These are phyloP conservation scores for Pyrocoelia pectoralis DNA, from an alignment of 2,888 invertebrate genomes.

Conservation along the genomic window DNA sequence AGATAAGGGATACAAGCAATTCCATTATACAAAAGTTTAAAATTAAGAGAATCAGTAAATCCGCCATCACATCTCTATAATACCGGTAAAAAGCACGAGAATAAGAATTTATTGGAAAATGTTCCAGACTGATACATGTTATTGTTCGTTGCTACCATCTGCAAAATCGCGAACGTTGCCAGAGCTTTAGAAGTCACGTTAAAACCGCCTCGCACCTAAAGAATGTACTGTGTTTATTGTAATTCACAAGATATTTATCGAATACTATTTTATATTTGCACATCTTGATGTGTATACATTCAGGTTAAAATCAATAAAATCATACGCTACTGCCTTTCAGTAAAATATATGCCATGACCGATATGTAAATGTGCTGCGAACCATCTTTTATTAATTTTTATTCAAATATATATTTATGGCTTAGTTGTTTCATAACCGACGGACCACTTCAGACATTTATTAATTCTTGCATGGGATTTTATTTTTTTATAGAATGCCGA, in stretches of 20 bases:
- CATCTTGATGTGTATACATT: conserved; percentile 40
- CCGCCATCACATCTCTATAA: conserved; percentile 21
- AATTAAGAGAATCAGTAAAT: background rate
- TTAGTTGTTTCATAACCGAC: too few species aligned
- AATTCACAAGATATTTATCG: conserved; percentile 43
- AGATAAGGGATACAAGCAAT: background rate
- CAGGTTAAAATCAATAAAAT: conserved; percentile 13
- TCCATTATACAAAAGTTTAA: background rate
- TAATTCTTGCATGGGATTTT: too few species aligned
- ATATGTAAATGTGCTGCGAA: too few species aligned
- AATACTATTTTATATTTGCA: conserved; percentile 39
- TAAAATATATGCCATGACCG: conserved; percentile 3
- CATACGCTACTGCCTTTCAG: conserved; percentile 21
- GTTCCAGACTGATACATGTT: conserved; percentile 39
- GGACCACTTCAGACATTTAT: too few species aligned
- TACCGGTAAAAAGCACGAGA: conserved; percentile 12
- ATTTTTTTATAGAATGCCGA: too few species aligned
- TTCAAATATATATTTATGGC: background rate
- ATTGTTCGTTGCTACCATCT: conserved; percentile 49
- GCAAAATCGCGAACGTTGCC: conserved; percentile 38
- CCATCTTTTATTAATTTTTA: too few species aligned
- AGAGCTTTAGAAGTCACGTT: conserved; percentile 42
- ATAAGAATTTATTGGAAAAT: conserved; percentile 24
- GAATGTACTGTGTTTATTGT: conserved; percentile 44
- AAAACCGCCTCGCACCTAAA: conserved; percentile 44